These are phyloP conservation scores for Drosophila conformis DNA, from an alignment of 2,888 invertebrate species.

Conservation along the genomic window DNA sequence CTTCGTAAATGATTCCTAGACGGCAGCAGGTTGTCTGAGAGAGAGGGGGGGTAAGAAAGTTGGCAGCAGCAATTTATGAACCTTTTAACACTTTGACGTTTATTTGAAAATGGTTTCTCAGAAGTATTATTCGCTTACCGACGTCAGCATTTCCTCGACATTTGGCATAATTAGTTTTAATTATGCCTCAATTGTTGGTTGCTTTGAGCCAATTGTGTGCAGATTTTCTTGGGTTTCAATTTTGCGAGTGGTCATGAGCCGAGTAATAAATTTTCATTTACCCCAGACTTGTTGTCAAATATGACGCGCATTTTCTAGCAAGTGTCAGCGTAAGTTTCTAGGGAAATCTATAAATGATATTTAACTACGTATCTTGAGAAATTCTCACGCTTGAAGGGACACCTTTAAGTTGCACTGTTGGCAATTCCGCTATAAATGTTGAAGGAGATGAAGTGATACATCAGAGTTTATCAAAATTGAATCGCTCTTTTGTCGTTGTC, in stretches of 20 bases:
- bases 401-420: neutral
- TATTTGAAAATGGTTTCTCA: conserved; percentile 47
- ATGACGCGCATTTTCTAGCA: neutral
- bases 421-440: neutral
- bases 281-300: conserved; percentile 13
- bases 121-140: neutral
- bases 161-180: conserved; percentile 56
- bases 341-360: conserved; percentile 10
- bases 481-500: neutral
- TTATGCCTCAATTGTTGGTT: conserved; percentile 49
- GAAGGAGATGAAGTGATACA: neutral
- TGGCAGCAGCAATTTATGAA: conserved; percentile 28
- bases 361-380: neutral
- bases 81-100: conserved; percentile 42
- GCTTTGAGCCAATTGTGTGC: conserved; percentile 49
- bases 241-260: conserved; percentile 4
- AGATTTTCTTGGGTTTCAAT: conserved; percentile 1
- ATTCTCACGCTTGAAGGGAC: neutral
- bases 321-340: neutral
- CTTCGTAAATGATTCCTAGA: conserved; percentile 4
- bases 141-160: conserved; percentile 14
- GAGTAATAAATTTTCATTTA: conserved; percentile 68
- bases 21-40: neutral
- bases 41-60: neutral
- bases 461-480: neutral